Evolutionary conservation across 1,140 invertebrate species (phyloP), one percentile per base, ranked within the genome.

Genomic region (Oryzaephilus surinamensis): DNA sequence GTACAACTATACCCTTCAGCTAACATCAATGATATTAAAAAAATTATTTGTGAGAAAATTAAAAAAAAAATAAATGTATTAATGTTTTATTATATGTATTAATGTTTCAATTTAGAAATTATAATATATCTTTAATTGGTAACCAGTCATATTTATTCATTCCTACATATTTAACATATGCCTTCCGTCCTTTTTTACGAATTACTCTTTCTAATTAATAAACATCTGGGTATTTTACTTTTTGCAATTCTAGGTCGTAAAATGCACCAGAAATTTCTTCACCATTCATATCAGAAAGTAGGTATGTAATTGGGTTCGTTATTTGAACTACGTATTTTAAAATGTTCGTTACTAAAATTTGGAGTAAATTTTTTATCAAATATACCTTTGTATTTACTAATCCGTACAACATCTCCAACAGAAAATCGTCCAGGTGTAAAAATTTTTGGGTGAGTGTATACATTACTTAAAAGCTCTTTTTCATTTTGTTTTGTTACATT

Each of bases 291-390:
- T 53, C 48, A 31, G 36, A 28, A 1, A 51, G 28, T 5, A 43
- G 11, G 35, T 55, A 54, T 3, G 47, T 52, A 3, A 17, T 13
- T 10, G 49, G 52, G 46, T 54, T 46, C 12, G 46, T 47, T 19
- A 32, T 33, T 47, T 45, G 27, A 12, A 55, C 24, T 38, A 8
- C 20, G 12, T 24, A 58, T 52, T 34, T 35, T 48, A 41, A 60
- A 59, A 15, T 55, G 27, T 46, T 59, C 55, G 26, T 39, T 52
- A 7, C 46, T 41, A 43, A 49, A 60, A 30, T 53, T 55, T 18
- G 55, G 43, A 15, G 32, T 36, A 43, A 57, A 61, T 16, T 39
- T 45, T 50, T 59, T 61, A 12, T 48, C 44, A 43, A 61, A 58
- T 10, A 49, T 2, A 19, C 29, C 14, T 33, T 49, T 51, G 18